Evolutionary conservation across 92 coral and sea anemone genomes (phyloP).

Genomic region (Umimayanthus chanpuru): DNA sequence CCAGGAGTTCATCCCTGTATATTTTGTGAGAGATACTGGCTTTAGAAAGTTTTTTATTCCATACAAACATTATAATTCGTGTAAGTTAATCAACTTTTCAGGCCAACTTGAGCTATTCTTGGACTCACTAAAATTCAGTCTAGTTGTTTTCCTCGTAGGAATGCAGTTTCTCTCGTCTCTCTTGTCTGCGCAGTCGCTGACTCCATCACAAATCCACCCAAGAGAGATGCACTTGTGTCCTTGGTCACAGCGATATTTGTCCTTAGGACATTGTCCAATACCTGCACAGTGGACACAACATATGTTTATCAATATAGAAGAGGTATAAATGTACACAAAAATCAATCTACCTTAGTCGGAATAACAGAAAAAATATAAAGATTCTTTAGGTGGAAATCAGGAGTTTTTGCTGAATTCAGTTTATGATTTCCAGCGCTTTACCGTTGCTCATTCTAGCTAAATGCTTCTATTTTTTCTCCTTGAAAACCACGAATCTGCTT

Average conservation of each 20-base stretch:
- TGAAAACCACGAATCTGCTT: no score
- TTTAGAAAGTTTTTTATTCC: no score
- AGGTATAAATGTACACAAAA: no score
- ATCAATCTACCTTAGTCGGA: no score
- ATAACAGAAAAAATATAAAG: no score
- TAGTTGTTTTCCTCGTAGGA: constrained; percentile 39
- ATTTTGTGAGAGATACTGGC: not conserved
- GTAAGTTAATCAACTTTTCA: not conserved
- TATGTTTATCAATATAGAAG: no score
- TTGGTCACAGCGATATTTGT: constrained; percentile 72
- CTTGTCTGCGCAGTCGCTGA: constrained; percentile 74
- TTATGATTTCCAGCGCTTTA: no score
- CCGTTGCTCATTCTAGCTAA: no score
- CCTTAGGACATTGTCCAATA: constrained; percentile 63
- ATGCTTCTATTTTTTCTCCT: no score
- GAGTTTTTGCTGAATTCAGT: no score
- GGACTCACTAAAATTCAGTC: constrained; percentile 52
- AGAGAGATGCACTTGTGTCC: constrained; percentile 76
- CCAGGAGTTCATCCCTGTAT: not conserved
- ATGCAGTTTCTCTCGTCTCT: constrained; percentile 83
- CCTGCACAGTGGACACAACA: not conserved
- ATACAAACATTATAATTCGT: not conserved
- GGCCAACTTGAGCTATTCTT: not conserved
- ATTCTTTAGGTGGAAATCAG: no score
- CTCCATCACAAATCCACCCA: constrained; percentile 86